Conservation (phyloP, 2,113 vertebrate species). For the Malurus cyaneus region DNA sequence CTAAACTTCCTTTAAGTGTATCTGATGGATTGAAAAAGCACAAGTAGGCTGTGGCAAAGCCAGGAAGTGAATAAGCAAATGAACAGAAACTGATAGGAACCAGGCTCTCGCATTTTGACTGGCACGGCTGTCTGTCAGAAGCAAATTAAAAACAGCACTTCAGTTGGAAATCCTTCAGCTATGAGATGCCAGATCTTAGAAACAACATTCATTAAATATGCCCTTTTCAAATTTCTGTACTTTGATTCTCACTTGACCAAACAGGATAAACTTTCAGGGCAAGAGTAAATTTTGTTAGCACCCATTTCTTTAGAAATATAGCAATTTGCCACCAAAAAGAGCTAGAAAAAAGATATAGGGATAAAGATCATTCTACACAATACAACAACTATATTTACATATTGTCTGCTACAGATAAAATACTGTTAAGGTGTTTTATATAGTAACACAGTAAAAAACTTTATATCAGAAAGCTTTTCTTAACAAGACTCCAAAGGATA, state of each 20-base stretch:
- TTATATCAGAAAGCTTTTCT: neutral
- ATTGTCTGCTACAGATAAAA: neutral
- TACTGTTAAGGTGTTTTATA: neutral
- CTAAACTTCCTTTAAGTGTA: neutral
- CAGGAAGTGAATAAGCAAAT: constrained; percentile 29
- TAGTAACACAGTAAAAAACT: neutral
- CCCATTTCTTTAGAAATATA: neutral
- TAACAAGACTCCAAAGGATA: neutral
- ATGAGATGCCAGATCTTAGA: constrained; percentile 19
- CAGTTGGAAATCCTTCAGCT: constrained; percentile 24
- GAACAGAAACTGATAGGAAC: constrained; percentile 6
- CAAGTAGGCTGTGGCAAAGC: constrained; percentile 12
- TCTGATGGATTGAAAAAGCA: constrained; percentile 17
- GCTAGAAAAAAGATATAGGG: neutral
- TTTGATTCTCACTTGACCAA: constrained; percentile 25
- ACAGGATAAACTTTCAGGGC: constrained; percentile 13
- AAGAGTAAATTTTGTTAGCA: neutral
- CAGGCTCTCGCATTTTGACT: neutral
- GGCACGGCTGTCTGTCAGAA: neutral
- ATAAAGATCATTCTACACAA: neutral
- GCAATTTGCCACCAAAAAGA: neutral
- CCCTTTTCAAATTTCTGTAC: neutral
- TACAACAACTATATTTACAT: neutral
- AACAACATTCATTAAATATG: constrained; percentile 18
- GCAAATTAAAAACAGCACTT: constrained; percentile 23